phyloP scores from a whole-genome alignment of 2,888 invertebrate genomes.

The Aromia moschata region DNA sequence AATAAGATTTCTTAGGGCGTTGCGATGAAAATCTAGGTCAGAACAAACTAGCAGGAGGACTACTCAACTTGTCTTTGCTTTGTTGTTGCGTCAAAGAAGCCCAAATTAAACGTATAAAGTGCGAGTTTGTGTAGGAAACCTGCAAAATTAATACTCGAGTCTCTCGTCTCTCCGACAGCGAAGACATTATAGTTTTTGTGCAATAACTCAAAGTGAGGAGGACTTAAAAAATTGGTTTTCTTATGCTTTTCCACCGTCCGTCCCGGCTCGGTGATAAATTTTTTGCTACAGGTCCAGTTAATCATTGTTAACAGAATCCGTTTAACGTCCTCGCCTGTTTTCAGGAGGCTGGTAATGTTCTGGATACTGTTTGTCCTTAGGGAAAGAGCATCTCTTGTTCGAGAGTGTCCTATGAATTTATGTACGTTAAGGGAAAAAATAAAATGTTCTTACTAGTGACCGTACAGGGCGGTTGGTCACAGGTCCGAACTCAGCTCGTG shows the following conservation, averaged over 20 bases:
- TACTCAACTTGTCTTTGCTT: too few relatives aligned
- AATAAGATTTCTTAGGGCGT: too few relatives aligned
- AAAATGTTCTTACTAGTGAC: too few relatives aligned
- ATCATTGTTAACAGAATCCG: neutral
- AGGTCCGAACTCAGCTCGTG: too few relatives aligned
- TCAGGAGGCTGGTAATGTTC: neutral
- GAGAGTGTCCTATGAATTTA: too few relatives aligned
- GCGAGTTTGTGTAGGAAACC: neutral
- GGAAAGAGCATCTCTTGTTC: too few relatives aligned
- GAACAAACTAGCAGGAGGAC: too few relatives aligned
- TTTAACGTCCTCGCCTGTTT: neutral
- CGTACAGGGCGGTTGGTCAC: too few relatives aligned
- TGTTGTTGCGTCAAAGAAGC: neutral
- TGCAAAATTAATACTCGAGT: neutral
- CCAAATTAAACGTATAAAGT: neutral
- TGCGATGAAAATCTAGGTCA: too few relatives aligned
- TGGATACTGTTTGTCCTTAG: neutral
- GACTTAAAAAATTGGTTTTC: neutral
- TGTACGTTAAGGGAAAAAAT: too few relatives aligned
- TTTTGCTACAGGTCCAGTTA: neutral
- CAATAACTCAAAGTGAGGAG: neutral
- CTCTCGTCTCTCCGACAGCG: neutral
- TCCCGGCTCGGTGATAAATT: neutral
- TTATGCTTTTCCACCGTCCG: neutral
- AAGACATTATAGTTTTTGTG: neutral